Percentiles rank a stretch among this genome's conserved stretches.
phyloP scores from a whole-genome alignment of 2,113 vertebrate species.

The Syngnathus floridae region DNA sequence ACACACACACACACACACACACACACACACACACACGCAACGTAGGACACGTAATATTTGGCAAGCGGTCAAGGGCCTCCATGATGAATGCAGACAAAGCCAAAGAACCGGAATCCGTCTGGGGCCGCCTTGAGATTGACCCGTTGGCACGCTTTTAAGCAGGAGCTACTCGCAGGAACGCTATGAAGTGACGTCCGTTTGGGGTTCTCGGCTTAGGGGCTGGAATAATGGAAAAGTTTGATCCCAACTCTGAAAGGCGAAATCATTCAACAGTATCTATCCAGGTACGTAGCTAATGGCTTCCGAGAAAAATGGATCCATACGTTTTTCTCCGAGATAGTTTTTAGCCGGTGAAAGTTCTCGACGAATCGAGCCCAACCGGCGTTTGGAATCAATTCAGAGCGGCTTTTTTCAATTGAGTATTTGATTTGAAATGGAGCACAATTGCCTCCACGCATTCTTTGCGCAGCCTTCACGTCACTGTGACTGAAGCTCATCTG shows the following conservation, averaged over 20 bases:
- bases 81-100: not conserved
- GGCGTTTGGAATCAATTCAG: not conserved
- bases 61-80: not conserved
- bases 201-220: not conserved
- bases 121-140: not conserved
- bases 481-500: slow-evolving; percentile 6
- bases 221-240: not conserved
- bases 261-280: not conserved
- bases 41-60: slow-evolving; percentile 9
- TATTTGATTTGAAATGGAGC: not conserved
- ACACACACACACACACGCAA: slow-evolving; percentile 2
- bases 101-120: not conserved
- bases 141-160: not conserved
- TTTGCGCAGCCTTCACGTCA: not conserved
- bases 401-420: not conserved
- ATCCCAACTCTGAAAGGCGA: not conserved
- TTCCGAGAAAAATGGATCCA: not conserved
- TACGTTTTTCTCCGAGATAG: not conserved
- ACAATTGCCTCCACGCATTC: not conserved
- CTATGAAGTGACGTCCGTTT: not conserved
- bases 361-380: not conserved
- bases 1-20: slow-evolving; percentile 13
- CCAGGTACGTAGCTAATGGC: not conserved
- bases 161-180: too few species aligned
- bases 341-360: not conserved